Percentiles rank a stretch among this genome's conserved stretches.
phyloP scores from a whole-genome alignment of 2,797 vertebrate species.

The Leuciscus waleckii region DNA sequence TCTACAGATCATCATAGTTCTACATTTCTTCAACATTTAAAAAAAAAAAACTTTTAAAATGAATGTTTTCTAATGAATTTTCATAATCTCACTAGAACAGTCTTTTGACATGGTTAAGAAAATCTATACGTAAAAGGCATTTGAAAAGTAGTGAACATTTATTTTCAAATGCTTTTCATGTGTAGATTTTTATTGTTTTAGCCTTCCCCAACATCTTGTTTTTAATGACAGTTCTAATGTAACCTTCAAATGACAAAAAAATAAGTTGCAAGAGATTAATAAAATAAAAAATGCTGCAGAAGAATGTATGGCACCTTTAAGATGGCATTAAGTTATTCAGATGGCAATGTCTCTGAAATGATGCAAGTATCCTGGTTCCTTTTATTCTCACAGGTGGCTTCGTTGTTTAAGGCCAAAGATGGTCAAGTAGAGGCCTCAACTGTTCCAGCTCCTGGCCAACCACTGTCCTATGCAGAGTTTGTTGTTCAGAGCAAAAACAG shows the following conservation, averaged over 20 bases:
- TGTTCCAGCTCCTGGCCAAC: conserved; percentile 49
- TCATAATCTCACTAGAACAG: not conserved
- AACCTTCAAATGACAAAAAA: not conserved
- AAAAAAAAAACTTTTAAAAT: not conserved
- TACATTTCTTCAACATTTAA: not conserved
- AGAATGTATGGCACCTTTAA: not conserved
- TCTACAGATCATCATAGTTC: not conserved
- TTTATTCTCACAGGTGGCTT: conserved; percentile 70
- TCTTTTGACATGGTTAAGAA: not conserved
- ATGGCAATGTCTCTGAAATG: not conserved
- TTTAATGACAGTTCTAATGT: not conserved
- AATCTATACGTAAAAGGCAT: not conserved
- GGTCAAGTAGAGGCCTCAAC: conserved; percentile 50
- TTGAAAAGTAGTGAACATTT: not conserved
- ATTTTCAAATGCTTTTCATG: not conserved
- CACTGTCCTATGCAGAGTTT: conserved; percentile 78
- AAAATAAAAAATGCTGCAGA: not conserved
- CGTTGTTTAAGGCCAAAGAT: conserved; percentile 74
- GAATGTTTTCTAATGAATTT: not conserved
- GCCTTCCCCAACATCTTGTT: not conserved
- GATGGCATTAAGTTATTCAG: not conserved
- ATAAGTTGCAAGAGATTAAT: not conserved
- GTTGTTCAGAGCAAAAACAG: conserved; percentile 72
- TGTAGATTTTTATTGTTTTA: not conserved
- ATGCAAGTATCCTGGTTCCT: not conserved